These are phyloP conservation scores for Tenualosa ilisha DNA, from an alignment of 2,797 vertebrate species.

Conservation along the genomic window DNA sequence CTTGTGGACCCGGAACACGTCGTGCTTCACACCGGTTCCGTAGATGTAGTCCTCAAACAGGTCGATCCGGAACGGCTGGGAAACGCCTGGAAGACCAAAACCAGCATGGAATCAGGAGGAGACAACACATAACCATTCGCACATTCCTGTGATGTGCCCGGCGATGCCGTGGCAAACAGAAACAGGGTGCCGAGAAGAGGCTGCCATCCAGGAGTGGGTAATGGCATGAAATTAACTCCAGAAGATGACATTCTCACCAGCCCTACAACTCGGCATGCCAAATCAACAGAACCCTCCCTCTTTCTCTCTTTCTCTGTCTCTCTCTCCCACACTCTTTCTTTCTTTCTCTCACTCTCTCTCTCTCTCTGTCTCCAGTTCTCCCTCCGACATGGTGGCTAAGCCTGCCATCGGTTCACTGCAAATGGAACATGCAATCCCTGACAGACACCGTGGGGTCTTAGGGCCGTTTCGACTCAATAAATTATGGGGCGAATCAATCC, in stretches of 20 bases:
- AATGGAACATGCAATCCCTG: neutral
- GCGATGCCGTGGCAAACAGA: neutral
- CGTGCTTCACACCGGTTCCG: slow-evolving; percentile 80
- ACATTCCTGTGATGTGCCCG: neutral
- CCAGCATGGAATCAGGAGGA: neutral
- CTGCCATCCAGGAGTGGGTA: neutral
- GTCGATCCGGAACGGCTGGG: slow-evolving; percentile 85
- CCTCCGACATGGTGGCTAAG: neutral
- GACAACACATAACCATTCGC: neutral
- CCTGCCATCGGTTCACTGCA: neutral
- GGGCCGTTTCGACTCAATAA: neutral
- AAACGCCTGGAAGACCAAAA: slow-evolving; percentile 68
- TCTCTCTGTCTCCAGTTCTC: neutral
- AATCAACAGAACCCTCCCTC: slow-evolving; percentile 5
- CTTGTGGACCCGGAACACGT: slow-evolving; percentile 82
- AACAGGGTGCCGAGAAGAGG: neutral
- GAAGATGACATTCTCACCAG: neutral
- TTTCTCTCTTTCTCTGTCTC: neutral
- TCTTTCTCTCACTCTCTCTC: neutral
- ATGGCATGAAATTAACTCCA: slow-evolving; percentile 5
- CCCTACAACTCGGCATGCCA: neutral
- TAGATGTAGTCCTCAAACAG: slow-evolving; percentile 88
- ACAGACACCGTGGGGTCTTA: neutral
- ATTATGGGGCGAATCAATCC: neutral
- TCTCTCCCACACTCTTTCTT: neutral